Evolutionary conservation across 37 sponge, comb jelly and placozoan species (phyloP), one percentile per base, ranked within the genome.

Genomic region (Spongia lamella): DNA sequence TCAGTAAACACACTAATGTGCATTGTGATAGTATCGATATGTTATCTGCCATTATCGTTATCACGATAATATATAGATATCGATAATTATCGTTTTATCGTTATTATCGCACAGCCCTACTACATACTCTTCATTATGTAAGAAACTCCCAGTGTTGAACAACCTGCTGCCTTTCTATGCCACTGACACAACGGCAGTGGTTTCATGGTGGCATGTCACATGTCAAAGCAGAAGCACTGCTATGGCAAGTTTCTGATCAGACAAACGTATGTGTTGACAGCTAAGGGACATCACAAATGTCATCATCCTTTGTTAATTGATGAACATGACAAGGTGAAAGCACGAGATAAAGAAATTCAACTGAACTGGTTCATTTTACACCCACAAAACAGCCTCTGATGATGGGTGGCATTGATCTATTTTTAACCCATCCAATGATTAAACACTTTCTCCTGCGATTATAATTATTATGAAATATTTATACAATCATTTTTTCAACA

Each of bases 241-340:
- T 93, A 93, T 39, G 94, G 94, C 1, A 84, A 93, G 19, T 93
- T 89, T 54, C 73, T 93, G 29, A 81, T 93, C 16, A 86, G 94
- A 20, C 87, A 89, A 3, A 86, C 85, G 76, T 93, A 71, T 76
- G 94, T 93, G n/a, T 56, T 93, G 51, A 89, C 96, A 29, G 93
- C 88, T 11, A 74, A 82, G 73, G 81, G 74, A 11, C 62, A 25
- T 22, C 77, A 79, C 43, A 47, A 68, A 17, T 53, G 78, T 22
- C 89, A 87, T 59, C 88, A 92, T 38, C 76, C 91, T 16, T 84
- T 90, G 52, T 77, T 93, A 1, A 86, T 93, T 55, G 90, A 93
- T 73, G 73, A 86, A 33, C 52, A 76, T 39, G 94, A 90, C 0
- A 84, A 93, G 94, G 94, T 93, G 33, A 85, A 89, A 61, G 83